Evolutionary conservation across 2,113 vertebrate species (phyloP), one percentile per base, ranked within the genome.

Genomic region (Zapornia atra): DNA sequence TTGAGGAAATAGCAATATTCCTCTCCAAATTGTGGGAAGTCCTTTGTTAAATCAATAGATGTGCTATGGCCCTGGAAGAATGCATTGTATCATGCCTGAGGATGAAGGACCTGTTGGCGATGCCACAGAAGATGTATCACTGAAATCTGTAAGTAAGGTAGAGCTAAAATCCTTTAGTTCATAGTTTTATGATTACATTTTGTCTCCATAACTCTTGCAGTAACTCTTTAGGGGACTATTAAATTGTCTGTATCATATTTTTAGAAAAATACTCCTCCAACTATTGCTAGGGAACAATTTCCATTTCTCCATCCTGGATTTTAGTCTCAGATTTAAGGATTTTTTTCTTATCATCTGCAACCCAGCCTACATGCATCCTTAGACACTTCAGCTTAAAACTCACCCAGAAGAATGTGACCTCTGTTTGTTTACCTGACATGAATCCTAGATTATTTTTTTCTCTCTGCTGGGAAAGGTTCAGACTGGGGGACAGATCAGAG

Each of bases 261-360:
- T 89, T 84, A 92, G 92, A 82, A 87, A 86, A 92, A 87, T 73
- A 91, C 84, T 87, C 36, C 61, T n/a, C 25, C 42, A 84, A 1
- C 22, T 75, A 87, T 51, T 68, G n/a, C 69, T 93, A 89, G 51
- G n/a, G 34, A 97, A 82, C 28, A 66, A 84, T 75, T 83, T 60
- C 29, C 78, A 84, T 84, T 82, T 78, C 19, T 95, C 31, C 73
- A 26, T 38, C 25, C 46, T 56, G n/a, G 69, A 82, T 82, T 94
- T 86, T 68, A 82, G 56, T 66, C 25, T 81, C 60, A 89, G 38
- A 26, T 79, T 78, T 40, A 82, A 78, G 36, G 33, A 84, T 50
- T 75, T 73, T 42, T 31, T 84, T 82, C 28, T 71, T 25, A 76
- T 56, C 34, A 78, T 70, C 60, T 82, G 36, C 77, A 93, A 56